These are phyloP conservation scores for Glaucopsyche alexis DNA, from an alignment of 2,888 invertebrate species.

Conservation along the genomic window DNA sequence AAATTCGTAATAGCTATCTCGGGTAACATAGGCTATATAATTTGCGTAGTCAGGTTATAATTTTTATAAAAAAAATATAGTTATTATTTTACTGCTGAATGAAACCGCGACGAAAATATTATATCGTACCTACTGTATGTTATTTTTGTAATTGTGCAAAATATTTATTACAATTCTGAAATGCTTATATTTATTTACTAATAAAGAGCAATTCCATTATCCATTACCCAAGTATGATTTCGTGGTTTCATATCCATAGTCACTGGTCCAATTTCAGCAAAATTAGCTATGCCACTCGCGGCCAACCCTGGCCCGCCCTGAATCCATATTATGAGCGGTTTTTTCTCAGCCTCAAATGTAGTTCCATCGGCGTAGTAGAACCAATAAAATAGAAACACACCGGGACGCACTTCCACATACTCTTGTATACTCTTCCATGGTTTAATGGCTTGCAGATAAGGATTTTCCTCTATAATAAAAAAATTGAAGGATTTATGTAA, in stretches of 20 bases:
- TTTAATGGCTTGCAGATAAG: constrained; percentile 53
- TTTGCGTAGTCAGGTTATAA: no score
- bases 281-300: constrained; percentile 91
- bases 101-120: no score
- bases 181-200: no score
- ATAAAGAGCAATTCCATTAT: no score
- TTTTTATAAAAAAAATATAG: no score
- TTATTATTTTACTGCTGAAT: no score
- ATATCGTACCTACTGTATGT: no score
- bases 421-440: constrained; percentile 81
- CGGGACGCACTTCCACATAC: constrained; percentile 85
- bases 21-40: no score
- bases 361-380: constrained; percentile 88
- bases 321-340: constrained; percentile 91
- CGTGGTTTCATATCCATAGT: constrained; percentile 83
- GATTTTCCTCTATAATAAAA: constrained; percentile 48
- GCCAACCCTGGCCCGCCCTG: constrained; percentile 94
- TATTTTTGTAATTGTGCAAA: no score
- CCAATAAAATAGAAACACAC: constrained; percentile 93
- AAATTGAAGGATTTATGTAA: neutral
- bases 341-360: constrained; percentile 71
- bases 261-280: constrained; percentile 90
- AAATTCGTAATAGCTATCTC: no score
- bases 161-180: no score
- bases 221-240: constrained; percentile 86